Percentiles rank a stretch among this genome's conserved stretches.
Evolutionary conservation across 2,113 vertebrate genomes (phyloP).

Genomic region (Pseudorasbora parva): DNA sequence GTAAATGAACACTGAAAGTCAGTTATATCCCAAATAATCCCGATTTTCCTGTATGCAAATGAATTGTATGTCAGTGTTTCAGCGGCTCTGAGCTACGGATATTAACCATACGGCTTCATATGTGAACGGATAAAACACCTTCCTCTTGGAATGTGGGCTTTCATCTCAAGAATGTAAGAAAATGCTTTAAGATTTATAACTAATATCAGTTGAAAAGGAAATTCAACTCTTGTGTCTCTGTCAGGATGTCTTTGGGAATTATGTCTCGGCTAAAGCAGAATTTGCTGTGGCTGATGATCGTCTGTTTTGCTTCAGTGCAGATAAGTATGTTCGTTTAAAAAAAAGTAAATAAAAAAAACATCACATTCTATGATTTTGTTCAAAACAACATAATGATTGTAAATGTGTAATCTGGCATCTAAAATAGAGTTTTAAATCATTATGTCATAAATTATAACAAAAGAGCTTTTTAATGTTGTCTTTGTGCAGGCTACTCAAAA

Average conservation of each 20-base stretch:
- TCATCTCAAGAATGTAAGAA: neutral
- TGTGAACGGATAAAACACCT: neutral
- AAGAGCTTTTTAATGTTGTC: too few relatives aligned
- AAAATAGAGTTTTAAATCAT: too few relatives aligned
- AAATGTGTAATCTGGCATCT: too few relatives aligned
- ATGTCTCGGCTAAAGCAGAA: neutral
- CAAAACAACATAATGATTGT: too few relatives aligned
- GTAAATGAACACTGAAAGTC: neutral
- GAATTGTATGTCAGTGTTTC: neutral
- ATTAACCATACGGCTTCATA: neutral
- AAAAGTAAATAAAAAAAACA: neutral
- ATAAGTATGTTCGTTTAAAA: conserved; percentile 1
- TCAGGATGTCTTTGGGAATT: neutral
- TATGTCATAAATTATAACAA: too few relatives aligned
- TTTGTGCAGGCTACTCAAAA: too few relatives aligned
- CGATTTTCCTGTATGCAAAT: neutral
- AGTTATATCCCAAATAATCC: neutral
- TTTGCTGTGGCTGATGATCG: neutral
- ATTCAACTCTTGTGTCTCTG: neutral
- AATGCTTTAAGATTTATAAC: neutral
- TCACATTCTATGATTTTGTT: too few relatives aligned
- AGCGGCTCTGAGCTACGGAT: neutral
- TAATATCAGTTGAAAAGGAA: neutral
- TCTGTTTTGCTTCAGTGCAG: neutral
- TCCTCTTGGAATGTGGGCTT: neutral